Base-by-base conservation (phyloP, 2,888 invertebrate genomes). In the Melinaea menophilus region DNA sequence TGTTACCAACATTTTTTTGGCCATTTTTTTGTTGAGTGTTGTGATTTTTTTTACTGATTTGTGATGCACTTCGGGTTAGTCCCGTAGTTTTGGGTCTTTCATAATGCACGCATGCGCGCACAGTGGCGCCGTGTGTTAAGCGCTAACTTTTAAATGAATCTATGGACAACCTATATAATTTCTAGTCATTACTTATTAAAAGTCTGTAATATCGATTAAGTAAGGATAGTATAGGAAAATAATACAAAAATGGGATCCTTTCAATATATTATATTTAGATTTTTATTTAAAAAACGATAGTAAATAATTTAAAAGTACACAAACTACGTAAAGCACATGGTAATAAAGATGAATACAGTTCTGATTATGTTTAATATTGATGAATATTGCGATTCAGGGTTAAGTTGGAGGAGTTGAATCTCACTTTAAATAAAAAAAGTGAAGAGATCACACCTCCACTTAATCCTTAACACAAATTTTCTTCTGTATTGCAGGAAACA, bases 401-500 rank as follows among this genome's bases (percentile, higher is more conserved):
- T 91, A 91, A 91, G 91, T 91, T 91, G 91, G 91, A 91, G 91
- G 91, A 91, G 91, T 91, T 91, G 91, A 91, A 91, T 91, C 91
- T 91, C 91, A 91, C 91, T 91, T 91, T 90, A 89, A 81, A 71
- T 76, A 82, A 78, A 86, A 88, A 91, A 91, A 91, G 91, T 91
- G 91, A 91, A 91, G 91, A 91, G 91, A 91, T 91, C 91, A 91
- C 91, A 90, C 91, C 91, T 91, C 91, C 91, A 91, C 91, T 91
- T 91, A 85, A 85, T 85, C 88, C 88, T 80, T 81, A 71, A 82
- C 86, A 89, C 90, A 70, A 65, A 64, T 22, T 33, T 58, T 66
- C 62, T 59, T 61, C 56, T 58, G 13, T 35, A 34, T 48, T 54
- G 35, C 48, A n/a, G 7, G 51, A 11, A 4, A 13, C 41, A 4